A percentile compares a stretch with the other conserved stretches of the same genome.
These are phyloP conservation scores for Drosophila sucinea DNA, from an alignment of 1,140 invertebrate genomes.

Conservation along the genomic window DNA sequence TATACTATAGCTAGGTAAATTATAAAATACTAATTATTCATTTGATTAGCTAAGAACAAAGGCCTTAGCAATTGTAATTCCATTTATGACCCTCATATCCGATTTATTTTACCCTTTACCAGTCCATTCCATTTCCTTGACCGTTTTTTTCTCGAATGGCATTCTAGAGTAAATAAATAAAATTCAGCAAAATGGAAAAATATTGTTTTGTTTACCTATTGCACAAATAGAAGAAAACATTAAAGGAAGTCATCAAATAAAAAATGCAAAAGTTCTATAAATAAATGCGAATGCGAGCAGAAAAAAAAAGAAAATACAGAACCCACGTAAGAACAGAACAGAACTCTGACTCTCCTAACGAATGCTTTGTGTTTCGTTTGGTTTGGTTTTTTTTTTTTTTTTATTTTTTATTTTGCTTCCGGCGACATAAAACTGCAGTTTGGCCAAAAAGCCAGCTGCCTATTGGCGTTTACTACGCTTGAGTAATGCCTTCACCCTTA, in stretches of 20 bases:
- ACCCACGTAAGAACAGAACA: slow-evolving; percentile 3
- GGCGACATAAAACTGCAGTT: slow-evolving; percentile 70
- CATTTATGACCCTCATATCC: slow-evolving; percentile 6
- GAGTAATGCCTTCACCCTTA: slow-evolving; percentile 51
- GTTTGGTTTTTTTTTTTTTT: slow-evolving; percentile 24
- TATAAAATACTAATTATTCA: no score
- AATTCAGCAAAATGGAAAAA: not conserved
- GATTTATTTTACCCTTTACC: slow-evolving; percentile 7
- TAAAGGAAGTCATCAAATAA: slow-evolving; percentile 50
- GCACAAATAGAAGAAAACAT: slow-evolving; percentile 1
- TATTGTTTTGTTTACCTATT: slow-evolving; percentile 4
- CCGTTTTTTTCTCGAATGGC: not conserved
- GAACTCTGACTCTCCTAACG: slow-evolving; percentile 45
- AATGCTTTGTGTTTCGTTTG: slow-evolving; percentile 39
- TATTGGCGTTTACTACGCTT: slow-evolving; percentile 73
- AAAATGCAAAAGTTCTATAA: slow-evolving; percentile 59
- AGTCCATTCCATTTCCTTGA: slow-evolving; percentile 20
- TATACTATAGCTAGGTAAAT: no score
- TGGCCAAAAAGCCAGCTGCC: slow-evolving; percentile 67
- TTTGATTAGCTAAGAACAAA: no score
- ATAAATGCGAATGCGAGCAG: slow-evolving; percentile 56
- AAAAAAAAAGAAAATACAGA: slow-evolving; percentile 13
- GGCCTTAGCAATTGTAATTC: not conserved
- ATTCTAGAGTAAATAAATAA: not conserved
- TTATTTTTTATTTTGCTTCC: slow-evolving; percentile 63